These are phyloP conservation scores for Netelia fuscicornis DNA, from an alignment of 2,888 invertebrate species.

Conservation along the genomic window DNA sequence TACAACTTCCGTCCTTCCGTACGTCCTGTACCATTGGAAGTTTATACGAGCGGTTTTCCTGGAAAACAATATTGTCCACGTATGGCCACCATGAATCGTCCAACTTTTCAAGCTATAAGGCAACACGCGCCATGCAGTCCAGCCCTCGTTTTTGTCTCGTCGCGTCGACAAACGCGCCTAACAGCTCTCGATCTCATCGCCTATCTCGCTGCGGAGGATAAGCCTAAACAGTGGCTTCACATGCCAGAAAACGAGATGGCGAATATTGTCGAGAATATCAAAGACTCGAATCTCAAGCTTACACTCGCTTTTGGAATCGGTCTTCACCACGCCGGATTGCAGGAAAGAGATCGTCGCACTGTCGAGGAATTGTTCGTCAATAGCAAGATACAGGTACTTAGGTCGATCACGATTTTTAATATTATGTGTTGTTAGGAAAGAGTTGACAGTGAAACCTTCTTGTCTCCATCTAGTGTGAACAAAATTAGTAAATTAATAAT, in stretches of 20 bases:
- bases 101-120: conserved; percentile 97
- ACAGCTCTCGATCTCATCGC: conserved; percentile 98
- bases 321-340: conserved; percentile 98
- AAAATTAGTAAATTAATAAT: not conserved
- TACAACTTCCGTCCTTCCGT: conserved; percentile 99
- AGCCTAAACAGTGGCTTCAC: conserved; percentile 98
- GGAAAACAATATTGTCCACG: conserved; percentile 99
- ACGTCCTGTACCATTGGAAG: conserved; percentile 97
- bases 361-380: conserved; percentile 98
- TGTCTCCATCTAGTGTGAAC: not conserved
- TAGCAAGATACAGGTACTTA: conserved; percentile 94
- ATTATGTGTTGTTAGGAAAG: not conserved
- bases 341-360: conserved; percentile 95
- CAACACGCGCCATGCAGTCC: conserved; percentile 97
- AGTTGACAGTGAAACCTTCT: not conserved
- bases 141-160: conserved; percentile 97
- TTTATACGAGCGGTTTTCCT: conserved; percentile 97
- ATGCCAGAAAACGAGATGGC: conserved; percentile 95
- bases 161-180: conserved; percentile 97
- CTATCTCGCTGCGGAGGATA: conserved; percentile 94
- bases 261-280: conserved; percentile 88
- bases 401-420: conserved; percentile 62
- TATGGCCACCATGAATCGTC: conserved; percentile 99
- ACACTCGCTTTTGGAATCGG: conserved; percentile 99
- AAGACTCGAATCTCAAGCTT: conserved; percentile 96